phyloP scores from a whole-genome alignment of 2,113 vertebrate species.

The Lampris incognitus region DNA sequence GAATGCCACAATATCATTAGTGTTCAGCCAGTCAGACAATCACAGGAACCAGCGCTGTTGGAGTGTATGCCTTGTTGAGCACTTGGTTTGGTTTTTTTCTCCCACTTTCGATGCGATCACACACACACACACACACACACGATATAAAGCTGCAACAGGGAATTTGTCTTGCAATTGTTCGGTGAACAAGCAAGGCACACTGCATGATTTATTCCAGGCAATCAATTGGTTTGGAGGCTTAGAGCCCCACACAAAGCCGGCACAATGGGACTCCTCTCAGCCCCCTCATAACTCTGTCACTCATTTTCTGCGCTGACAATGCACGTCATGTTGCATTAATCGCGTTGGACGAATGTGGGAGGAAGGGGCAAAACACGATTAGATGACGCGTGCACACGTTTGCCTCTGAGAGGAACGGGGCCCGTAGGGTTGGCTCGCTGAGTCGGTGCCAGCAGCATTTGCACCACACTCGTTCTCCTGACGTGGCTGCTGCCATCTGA shows the following conservation, averaged over 20 bases:
- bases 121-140: not conserved
- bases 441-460: slow-evolving; percentile 58
- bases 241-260: slow-evolving; percentile 35
- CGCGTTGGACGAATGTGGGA: slow-evolving; percentile 61
- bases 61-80: slow-evolving; percentile 39
- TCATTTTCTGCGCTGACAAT: slow-evolving; percentile 64
- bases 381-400: slow-evolving; percentile 65
- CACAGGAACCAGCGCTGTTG: slow-evolving; percentile 29
- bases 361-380: slow-evolving; percentile 72
- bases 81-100: slow-evolving; percentile 28
- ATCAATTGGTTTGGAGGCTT: slow-evolving; percentile 53
- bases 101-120: slow-evolving; percentile 27
- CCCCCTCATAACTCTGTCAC: slow-evolving; percentile 67
- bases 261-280: slow-evolving; percentile 59
- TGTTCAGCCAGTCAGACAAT: slow-evolving; percentile 36
- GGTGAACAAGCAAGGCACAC: slow-evolving; percentile 44
- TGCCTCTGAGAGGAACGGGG: slow-evolving; percentile 51
- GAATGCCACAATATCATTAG: slow-evolving; percentile 35
- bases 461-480: slow-evolving; percentile 51
- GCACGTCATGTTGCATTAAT: slow-evolving; percentile 69
- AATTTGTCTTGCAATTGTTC: slow-evolving; percentile 58
- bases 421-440: slow-evolving; percentile 63
- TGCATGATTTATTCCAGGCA: slow-evolving; percentile 59
- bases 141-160: slow-evolving; percentile 42
- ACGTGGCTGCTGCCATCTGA: slow-evolving; percentile 15